Base-by-base conservation (phyloP, 2,797 vertebrate genomes). In the Phoeniculus purpureus region DNA sequence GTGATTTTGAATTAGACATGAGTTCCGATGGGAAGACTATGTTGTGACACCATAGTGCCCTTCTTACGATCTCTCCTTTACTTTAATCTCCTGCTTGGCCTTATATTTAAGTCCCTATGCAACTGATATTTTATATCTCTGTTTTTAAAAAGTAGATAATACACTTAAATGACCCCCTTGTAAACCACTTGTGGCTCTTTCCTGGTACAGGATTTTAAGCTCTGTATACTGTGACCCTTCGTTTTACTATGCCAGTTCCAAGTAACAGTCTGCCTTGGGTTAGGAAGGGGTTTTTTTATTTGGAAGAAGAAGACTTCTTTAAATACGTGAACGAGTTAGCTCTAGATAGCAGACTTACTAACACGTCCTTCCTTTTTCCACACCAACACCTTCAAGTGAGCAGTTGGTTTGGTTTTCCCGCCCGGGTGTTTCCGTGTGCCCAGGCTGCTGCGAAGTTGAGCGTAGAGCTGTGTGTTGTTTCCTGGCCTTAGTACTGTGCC, bases 91-190 rank as follows among this genome's bases (percentile, higher is more conserved):
- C 96, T 97, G 97, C 96, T 97, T 98, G 97, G 97, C 98, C 97
- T 98, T 98, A 98, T 97, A 97, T 97, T 98, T 97, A 98, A 97
- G 97, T 97, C 93, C 96, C 97, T 98, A 98, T 98, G 97, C 97
- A 98, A 98, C 94, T 97, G 96, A 90, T 97, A 96, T 97, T 97
- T 98, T 98, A 85, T 97, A 97, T 95, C 95, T 97, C 85, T 97
- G 65, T 96, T 97, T 96, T 95, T 94, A 40, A 94, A 96, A 95
- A 94, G 93, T 92, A 96, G 93, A 94, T 97, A 80, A 90, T 93
- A 81, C 95, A 93, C 96, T 51, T 89, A 94, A 97, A 92, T 94
- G 90, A 96, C 95, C 93, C 96, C 96, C 65, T 86, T 94, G 87
- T 96, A 96, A 97, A 97, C 95, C 94, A 96, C 91, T 89, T 95